Evolutionary conservation across 2,113 vertebrate genomes (phyloP), one percentile per base, ranked within the genome.

Genomic region (Apteryx owenii): DNA sequence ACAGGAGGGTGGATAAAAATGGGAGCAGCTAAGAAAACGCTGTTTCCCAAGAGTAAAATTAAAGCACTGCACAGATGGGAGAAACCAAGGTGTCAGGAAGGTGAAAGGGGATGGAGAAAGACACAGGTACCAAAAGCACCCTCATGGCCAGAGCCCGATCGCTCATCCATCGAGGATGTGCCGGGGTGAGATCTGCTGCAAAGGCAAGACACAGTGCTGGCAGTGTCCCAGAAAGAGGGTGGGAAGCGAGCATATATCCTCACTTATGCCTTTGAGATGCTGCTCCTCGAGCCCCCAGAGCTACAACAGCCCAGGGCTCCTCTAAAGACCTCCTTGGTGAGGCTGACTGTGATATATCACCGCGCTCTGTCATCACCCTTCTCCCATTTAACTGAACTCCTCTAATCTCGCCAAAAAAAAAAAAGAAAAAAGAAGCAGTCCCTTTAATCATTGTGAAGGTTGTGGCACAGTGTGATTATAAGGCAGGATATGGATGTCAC

Each of bases 391-490:
- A 53, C 65, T 56, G 61, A 95, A 90, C 77, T 90, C 72, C 51
- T 93, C 70, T 86, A 79, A 95, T 94, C 83, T 92, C 0, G 0
- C 64, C 64, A 84, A 62, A 81, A 13, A 90, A 79, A 16, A 21
- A 54, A 85, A 69, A n/a, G 81, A 87, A 73, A 60, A 84, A 56
- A 70, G 65, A 48, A 81, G 56, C 56, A 16, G 58, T 71, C 83
- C 65, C 86, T 92, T 89, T 93, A 96, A 97, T 97, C 89, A 91
- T 44, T 87, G 77, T 91, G 86, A 93, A 89, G 42, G 70, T 81
- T 92, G 77, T 82, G 96, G 86, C 73, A 93, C 58, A 85, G 73
- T 89, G 81, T 94, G 95, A 96, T 97, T 96, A 91, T 91, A 89
- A 94, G 81, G 81, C 86, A 93, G 94, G 91, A 93, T 95, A 96